Conservation (phyloP, 2,888 invertebrate species). For the Electrophaes corylata region DNA sequence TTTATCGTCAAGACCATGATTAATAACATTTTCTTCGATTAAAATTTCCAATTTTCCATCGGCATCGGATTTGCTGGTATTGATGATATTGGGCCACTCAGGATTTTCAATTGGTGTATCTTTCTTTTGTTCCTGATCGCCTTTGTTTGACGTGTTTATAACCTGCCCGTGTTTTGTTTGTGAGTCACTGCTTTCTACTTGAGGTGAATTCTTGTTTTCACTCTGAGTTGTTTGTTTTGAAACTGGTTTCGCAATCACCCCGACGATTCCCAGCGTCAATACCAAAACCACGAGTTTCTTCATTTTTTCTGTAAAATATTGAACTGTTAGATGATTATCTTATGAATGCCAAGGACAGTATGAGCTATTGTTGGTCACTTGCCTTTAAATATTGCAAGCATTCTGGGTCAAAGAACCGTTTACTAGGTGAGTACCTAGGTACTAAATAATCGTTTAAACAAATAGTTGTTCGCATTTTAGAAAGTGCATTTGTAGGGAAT, state of each 20-base stretch:
- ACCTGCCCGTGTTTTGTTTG: conserved; percentile 49
- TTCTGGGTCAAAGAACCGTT: conserved; percentile 68
- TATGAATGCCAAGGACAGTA: conserved; percentile 32
- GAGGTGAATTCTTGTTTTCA: conserved; percentile 46
- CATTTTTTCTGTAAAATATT: conserved; percentile 68
- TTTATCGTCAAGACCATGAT: conserved; percentile 36
- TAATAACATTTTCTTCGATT: conserved; percentile 54
- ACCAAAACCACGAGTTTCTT: conserved; percentile 51
- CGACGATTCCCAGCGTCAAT: conserved; percentile 54
- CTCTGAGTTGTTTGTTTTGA: conserved; percentile 48
- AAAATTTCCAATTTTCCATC: conserved; percentile 52
- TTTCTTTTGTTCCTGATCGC: conserved; percentile 50
- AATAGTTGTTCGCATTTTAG: conserved; percentile 25
- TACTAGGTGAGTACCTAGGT: conserved; percentile 8
- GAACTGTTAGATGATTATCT: conserved; percentile 24
- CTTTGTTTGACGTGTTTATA: conserved; percentile 45
- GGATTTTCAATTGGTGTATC: conserved; percentile 41
- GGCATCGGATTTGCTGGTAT: conserved; percentile 30
- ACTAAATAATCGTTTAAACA: conserved; percentile 34
- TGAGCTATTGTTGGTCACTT: conserved; percentile 37
- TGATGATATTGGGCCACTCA: conserved; percentile 28
- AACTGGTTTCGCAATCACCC: conserved; percentile 53
- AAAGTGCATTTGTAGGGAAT: conserved; percentile 28
- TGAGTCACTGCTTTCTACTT: conserved; percentile 49
- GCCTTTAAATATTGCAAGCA: conserved; percentile 60